phyloP scores from a whole-genome alignment of 2,888 invertebrate species.

The Trimorus sp. region DNA sequence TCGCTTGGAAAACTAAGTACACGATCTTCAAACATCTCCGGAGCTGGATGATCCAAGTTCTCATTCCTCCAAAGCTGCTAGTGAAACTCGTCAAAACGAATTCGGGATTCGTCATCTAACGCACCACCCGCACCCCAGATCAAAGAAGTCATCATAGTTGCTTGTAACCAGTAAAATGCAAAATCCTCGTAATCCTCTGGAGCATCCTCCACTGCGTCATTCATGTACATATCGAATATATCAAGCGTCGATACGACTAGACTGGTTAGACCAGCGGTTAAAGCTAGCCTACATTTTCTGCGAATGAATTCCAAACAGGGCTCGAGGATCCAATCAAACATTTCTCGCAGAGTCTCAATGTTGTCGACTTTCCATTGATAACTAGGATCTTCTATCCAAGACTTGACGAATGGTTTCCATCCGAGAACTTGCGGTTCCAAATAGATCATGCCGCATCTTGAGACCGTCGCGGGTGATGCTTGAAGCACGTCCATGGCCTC shows the following conservation, averaged over 20 bases:
- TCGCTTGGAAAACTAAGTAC: conserved; percentile 90
- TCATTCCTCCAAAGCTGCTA: conserved; percentile 83
- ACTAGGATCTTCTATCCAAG: no score
- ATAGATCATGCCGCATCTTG: conserved; percentile 76
- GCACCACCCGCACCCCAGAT: conserved; percentile 94
- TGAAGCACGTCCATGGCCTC: conserved; percentile 95
- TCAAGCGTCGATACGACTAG: conserved; percentile 87
- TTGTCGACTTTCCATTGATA: conserved; percentile 80
- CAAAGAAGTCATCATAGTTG: conserved; percentile 88
- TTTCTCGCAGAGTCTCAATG: conserved; percentile 95
- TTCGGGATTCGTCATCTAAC: conserved; percentile 87
- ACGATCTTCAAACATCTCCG: conserved; percentile 85
- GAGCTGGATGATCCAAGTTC: conserved; percentile 82
- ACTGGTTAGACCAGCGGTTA: conserved; percentile 88
- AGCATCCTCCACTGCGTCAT: conserved; percentile 86
- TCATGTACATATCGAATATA: conserved; percentile 90
- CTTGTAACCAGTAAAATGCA: conserved; percentile 88
- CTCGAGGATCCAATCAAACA: conserved; percentile 93
- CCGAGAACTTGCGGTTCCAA: conserved; percentile 78
- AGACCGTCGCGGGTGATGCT: conserved; percentile 93
- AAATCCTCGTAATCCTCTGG: conserved; percentile 87
- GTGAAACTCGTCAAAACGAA: conserved; percentile 86
- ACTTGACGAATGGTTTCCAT: no score
- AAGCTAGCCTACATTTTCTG: conserved; percentile 86
- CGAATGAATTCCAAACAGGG: conserved; percentile 88